Percentiles rank a stretch among this genome's conserved stretches.
Evolutionary conservation across 2,888 invertebrate genomes (phyloP).

Genomic region (Drosophila putrida): DNA sequence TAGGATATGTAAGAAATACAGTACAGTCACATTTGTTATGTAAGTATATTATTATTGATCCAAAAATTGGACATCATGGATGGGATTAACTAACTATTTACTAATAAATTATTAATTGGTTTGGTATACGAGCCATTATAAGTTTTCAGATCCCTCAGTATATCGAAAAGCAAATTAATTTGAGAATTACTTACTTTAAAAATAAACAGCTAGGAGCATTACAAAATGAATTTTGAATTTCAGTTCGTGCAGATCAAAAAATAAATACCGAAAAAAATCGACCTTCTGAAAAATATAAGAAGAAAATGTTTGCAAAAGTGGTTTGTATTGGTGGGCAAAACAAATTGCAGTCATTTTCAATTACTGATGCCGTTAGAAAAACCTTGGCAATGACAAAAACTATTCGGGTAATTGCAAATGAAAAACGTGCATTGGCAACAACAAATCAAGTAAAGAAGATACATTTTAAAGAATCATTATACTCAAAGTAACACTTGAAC

Average conservation of each 20-base stretch:
- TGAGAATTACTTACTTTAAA: neutral
- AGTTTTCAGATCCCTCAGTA: neutral
- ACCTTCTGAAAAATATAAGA: constrained; percentile 19
- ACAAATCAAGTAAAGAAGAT: constrained; percentile 42
- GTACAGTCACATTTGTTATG: neutral
- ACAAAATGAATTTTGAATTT: constrained; percentile 9
- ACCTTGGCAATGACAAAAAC: constrained; percentile 71
- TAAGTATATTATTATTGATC: no score
- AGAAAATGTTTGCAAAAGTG: constrained; percentile 3
- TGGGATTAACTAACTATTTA: no score
- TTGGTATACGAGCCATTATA: no score
- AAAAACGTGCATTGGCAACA: constrained; percentile 69
- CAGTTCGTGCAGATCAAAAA: neutral
- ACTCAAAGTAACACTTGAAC: constrained; percentile 56
- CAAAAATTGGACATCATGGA: no score
- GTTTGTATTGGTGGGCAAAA: constrained; percentile 8
- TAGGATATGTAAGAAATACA: neutral
- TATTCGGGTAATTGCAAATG: constrained; percentile 70
- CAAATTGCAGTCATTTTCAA: constrained; percentile 41
- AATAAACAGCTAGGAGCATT: neutral
- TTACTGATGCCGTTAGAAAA: constrained; percentile 36
- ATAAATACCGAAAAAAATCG: neutral
- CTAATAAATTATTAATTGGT: no score
- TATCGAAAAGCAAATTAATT: neutral
- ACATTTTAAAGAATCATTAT: constrained; percentile 40